Conservation (phyloP, 2,797 vertebrate species). For the Toxotes lorentzi region DNA sequence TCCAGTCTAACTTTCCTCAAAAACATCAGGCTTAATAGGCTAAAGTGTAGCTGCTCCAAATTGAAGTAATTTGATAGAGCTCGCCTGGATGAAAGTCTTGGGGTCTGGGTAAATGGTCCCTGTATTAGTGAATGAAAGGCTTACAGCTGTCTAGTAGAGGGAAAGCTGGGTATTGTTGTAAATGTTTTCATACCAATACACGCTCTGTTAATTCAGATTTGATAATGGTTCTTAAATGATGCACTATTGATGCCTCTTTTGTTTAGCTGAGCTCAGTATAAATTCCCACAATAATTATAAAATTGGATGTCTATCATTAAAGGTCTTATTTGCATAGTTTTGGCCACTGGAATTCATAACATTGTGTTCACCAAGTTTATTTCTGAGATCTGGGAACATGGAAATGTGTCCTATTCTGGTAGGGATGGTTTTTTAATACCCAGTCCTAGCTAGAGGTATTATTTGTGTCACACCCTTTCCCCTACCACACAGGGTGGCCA, state of each 20-base stretch:
- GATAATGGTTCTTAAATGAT: slow-evolving; percentile 1
- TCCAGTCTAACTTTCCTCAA: slow-evolving; percentile 27
- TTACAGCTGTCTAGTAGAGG: slow-evolving; percentile 27
- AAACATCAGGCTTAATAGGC: slow-evolving; percentile 40
- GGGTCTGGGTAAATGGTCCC: slow-evolving; percentile 29
- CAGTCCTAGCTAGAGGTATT: slow-evolving; percentile 30
- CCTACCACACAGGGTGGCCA: slow-evolving; percentile 54
- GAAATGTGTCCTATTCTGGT: slow-evolving; percentile 9
- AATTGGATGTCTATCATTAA: slow-evolving; percentile 18
- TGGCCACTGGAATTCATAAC: not conserved
- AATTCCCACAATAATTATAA: slow-evolving; percentile 23
- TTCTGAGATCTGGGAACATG: slow-evolving; percentile 5
- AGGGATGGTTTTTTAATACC: slow-evolving; percentile 19
- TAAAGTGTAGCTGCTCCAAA: slow-evolving; percentile 28
- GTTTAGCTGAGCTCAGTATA: not conserved
- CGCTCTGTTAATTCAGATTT: slow-evolving; percentile 7
- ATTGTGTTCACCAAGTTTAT: not conserved
- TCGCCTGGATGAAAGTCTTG: slow-evolving; percentile 41
- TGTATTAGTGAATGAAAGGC: slow-evolving; percentile 40
- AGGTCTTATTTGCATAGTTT: slow-evolving; percentile 5
- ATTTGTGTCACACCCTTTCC: slow-evolving; percentile 40
- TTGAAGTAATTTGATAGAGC: slow-evolving; percentile 47
- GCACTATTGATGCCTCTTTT: slow-evolving; percentile 4
- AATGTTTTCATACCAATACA: slow-evolving; percentile 27
- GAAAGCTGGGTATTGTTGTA: slow-evolving; percentile 6